Base-by-base conservation (phyloP, 1,140 invertebrate species). In the Glossosoma conforme region DNA sequence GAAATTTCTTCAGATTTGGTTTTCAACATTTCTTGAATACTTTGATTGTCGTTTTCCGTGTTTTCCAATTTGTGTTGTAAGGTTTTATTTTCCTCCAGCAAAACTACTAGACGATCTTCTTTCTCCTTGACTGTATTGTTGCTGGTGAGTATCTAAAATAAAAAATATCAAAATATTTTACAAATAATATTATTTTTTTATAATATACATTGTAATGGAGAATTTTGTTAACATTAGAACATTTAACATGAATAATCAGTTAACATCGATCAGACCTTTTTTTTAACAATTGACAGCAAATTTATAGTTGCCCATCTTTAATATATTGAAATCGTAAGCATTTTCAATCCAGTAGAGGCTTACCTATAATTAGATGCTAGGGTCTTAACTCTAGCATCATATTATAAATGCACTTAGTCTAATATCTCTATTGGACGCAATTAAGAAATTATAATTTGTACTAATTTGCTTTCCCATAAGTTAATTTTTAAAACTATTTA, bases 51-150 rank as follows among this genome's bases (percentile, higher is more conserved):
- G 36, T 19, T 38, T 17, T 19, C 15, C 1, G 15, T 17, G n/a
- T 38, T 38, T 38, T 38, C 36, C 9, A 38, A 40, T 18, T 40
- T 20, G 6, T 40, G 19, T 19, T 40, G 1, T 9, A 40, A 4
- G 8, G 3, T 19, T 11, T 6, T 10, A 20, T 40, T 40, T 40
- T 40, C 37, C 19, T 40, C 18, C 19, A 11, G n/a, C 3, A 19
- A 13, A 6, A 18, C 20, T 15, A 11, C 22, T n/a, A 18, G 13
- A n/a, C 22, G 15, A 18, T 15, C 13, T 13, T 20, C 19, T 40
- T 40, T 18, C 36, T 38, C 17, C n/a, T 4, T 0, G 11, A 38
- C 18, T 17, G 17, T 11, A 10, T 38, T n/a, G 21, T 24, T 21
- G 9, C 24, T 28, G 24, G 6, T 28, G 6, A 8, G 17, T 19